Base-by-base conservation (phyloP, 2,888 invertebrate species). In the Salpingus planirostris region DNA sequence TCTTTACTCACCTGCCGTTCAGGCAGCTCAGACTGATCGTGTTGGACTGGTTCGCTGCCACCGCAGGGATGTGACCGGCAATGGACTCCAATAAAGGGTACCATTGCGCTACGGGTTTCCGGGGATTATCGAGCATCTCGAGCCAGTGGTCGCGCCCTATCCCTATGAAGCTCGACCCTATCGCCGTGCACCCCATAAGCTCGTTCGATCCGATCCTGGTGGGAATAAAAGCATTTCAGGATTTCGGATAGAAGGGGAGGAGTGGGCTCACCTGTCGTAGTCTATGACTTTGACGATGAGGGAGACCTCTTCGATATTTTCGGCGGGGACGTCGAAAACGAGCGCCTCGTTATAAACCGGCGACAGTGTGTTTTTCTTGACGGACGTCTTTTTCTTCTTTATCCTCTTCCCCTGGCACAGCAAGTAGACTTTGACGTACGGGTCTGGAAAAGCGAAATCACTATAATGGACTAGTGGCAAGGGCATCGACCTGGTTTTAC, bases 331-430 rank as follows among this genome's bases (percentile, higher is more conserved):
- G 57, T 95, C 93, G 60, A 93, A 95, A 6, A 91, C 88, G 42
- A 95, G 68, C 0, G 91, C 90, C 60, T 95, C 95, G 59, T 95
- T 93, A 67, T 89, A 95, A 1, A 92, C 82, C 0, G 93, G 92
- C 57, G 78, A 81, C 1, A 92, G 68, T 0, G 87, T 90, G 49
- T 84, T 85, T 57, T 85, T 80, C 61, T 88, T 85, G 1, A 92
- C 90, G 0, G 86, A 82, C 0, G 95, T 92, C 64, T 92, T 92
- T 64, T 89, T 86, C 69, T 92, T 92, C 67, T 91, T 91, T 50
- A 93, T 83, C 37, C 91, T 72, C 59, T 89, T 88, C 2, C 86
- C 86, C 62, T 87, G 83, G 54, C 86, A 86, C 48, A 91, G 74
- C 33, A 95, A 70, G 50, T 87, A 84, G 13, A 92, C 84, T 68